Evolutionary conservation across 2,797 vertebrate genomes (phyloP).

Genomic region (Eulemur coronatus): DNA sequence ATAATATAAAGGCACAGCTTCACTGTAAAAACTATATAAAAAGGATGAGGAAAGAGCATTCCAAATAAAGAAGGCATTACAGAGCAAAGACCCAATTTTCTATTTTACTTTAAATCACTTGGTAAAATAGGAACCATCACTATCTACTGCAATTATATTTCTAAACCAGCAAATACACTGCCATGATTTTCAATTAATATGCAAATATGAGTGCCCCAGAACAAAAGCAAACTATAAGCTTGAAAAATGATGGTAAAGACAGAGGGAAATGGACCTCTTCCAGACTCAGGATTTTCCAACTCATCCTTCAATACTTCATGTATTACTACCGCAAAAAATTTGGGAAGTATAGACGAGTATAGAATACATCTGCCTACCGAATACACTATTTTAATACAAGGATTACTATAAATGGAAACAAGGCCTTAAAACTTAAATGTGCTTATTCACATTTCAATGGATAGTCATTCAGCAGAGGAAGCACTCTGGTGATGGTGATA

Average conservation of each 20-base stretch:
- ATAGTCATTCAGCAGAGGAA: slow-evolving; percentile 74
- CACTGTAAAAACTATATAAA: background rate
- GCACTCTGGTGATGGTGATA: slow-evolving; percentile 28
- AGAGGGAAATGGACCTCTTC: background rate
- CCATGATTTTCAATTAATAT: background rate
- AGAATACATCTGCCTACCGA: background rate
- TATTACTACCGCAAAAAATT: background rate
- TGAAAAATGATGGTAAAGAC: background rate
- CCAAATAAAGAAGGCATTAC: background rate
- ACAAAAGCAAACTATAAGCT: background rate
- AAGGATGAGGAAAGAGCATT: background rate
- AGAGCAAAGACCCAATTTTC: background rate
- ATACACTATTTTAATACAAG: background rate
- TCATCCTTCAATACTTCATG: background rate
- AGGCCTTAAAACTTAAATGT: background rate
- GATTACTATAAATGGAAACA: slow-evolving; percentile 17
- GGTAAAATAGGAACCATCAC: background rate
- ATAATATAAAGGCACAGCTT: background rate
- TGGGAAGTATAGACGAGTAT: background rate
- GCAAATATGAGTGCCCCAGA: background rate
- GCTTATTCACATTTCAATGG: slow-evolving; percentile 66
- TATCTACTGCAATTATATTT: background rate
- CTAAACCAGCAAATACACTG: background rate
- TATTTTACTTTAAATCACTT: background rate
- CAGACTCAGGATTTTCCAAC: background rate